Conservation (phyloP, 2,113 vertebrate genomes). For the Paramisgurnus dabryanus region DNA sequence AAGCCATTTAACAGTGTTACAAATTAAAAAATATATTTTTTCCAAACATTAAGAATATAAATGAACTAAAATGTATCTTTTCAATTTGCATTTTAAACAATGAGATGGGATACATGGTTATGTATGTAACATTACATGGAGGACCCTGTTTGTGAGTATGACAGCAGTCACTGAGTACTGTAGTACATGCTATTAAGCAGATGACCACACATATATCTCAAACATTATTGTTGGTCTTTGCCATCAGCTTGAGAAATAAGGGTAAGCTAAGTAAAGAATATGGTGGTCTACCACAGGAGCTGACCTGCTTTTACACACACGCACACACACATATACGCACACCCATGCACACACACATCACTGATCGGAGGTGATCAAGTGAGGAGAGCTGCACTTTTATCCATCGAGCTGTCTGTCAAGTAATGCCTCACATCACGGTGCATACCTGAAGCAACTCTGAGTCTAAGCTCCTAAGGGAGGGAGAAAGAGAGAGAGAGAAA, state of each 20-base stretch:
- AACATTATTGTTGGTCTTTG: conserved; percentile 8
- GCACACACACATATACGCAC: too few species aligned
- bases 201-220: background rate
- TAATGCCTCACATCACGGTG: conserved; percentile 31
- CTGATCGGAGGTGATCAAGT: conserved; percentile 29
- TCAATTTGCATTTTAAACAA: background rate
- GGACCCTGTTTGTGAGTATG: conserved; percentile 16
- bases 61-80: background rate
- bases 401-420: conserved; percentile 30
- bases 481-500: conserved; percentile 4
- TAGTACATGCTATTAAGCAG: background rate
- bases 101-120: background rate
- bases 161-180: background rate
- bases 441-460: conserved; percentile 18
- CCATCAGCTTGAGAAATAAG: conserved; percentile 11
- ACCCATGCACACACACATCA: conserved; percentile 42
- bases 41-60: background rate
- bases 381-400: conserved; percentile 35
- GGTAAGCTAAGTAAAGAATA: conserved; percentile 29
- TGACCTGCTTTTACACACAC: conserved; percentile 48
- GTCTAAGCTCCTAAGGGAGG: conserved; percentile 7
- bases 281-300: conserved; percentile 24
- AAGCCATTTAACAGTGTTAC: background rate
- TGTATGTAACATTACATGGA: conserved; percentile 9
- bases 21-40: background rate